These are phyloP conservation scores for Daktulosphaira vitifoliae DNA, from an alignment of 1,140 invertebrate genomes.

Conservation along the genomic window DNA sequence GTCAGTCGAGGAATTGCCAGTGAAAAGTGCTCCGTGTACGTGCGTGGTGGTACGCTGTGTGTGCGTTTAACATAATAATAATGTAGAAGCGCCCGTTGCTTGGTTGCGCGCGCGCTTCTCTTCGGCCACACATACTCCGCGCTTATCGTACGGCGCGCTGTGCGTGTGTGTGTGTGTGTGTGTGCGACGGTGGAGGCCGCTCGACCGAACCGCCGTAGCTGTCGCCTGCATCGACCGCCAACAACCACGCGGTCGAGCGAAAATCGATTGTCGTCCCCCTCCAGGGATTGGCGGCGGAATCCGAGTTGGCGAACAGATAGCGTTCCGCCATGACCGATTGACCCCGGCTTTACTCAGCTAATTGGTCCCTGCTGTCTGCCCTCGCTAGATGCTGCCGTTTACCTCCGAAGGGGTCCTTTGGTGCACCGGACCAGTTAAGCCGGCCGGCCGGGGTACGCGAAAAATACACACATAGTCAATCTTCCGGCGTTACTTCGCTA, in stretches of 20 bases:
- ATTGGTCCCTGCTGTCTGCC: background rate
- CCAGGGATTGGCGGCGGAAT: background rate
- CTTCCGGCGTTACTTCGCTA: too few relatives aligned
- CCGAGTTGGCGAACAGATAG: conserved; percentile 12
- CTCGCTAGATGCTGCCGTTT: background rate
- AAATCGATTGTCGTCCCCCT: conserved; percentile 16
- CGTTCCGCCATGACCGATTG: conserved; percentile 25
- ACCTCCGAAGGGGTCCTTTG: background rate
- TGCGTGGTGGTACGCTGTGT: too few relatives aligned
- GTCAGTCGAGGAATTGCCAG: too few relatives aligned
- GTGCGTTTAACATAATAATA: too few relatives aligned
- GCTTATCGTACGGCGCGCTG: background rate
- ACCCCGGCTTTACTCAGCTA: background rate
- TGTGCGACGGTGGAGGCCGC: background rate
- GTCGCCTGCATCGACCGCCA: conserved; percentile 5
- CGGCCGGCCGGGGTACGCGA: too few relatives aligned
- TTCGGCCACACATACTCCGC: too few relatives aligned
- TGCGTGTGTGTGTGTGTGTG: background rate
- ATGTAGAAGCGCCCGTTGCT: too few relatives aligned
- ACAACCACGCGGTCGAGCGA: conserved; percentile 9
- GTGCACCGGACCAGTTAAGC: too few relatives aligned
- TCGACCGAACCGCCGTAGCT: background rate
- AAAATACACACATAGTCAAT: too few relatives aligned
- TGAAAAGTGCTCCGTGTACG: too few relatives aligned
- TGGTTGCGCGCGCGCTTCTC: too few relatives aligned